phyloP scores from a whole-genome alignment of 2,113 vertebrate genomes.

The Corynorhinus townsendii region DNA sequence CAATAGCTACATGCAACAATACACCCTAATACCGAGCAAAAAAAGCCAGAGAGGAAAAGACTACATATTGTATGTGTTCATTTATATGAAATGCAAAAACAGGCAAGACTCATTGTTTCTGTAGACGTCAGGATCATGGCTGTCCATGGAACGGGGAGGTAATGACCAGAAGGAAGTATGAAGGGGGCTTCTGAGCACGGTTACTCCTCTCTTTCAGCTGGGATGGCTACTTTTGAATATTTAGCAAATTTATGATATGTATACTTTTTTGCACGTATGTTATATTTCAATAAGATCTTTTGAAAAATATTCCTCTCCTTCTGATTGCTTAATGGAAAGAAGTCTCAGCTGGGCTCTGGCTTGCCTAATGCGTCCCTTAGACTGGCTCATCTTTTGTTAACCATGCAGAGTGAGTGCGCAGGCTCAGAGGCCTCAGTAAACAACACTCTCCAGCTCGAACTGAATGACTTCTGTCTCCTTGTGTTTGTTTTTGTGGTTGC shows the following conservation, averaged over 20 bases:
- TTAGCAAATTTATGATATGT: neutral
- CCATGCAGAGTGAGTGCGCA: neutral
- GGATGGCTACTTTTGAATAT: neutral
- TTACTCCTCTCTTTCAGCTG: neutral
- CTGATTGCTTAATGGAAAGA: conserved; percentile 7
- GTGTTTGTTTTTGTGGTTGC: conserved; percentile 54
- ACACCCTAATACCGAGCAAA: neutral
- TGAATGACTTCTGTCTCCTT: conserved; percentile 26
- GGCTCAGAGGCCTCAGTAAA: neutral
- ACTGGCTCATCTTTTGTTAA: neutral
- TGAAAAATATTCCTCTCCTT: neutral
- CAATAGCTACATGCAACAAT: neutral
- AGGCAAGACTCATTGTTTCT: neutral
- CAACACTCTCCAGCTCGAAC: neutral
- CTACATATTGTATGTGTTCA: neutral
- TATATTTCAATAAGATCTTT: conserved; percentile 5
- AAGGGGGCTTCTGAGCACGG: neutral
- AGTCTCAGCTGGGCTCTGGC: conserved; percentile 1
- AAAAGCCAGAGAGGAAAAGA: neutral
- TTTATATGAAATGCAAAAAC: neutral
- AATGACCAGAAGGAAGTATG: neutral
- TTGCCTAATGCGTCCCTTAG: neutral
- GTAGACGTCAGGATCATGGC: neutral
- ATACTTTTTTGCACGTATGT: neutral
- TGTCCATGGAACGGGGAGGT: neutral